Conservation (phyloP, 1,140 invertebrate species). For the Bombus ignitus region DNA sequence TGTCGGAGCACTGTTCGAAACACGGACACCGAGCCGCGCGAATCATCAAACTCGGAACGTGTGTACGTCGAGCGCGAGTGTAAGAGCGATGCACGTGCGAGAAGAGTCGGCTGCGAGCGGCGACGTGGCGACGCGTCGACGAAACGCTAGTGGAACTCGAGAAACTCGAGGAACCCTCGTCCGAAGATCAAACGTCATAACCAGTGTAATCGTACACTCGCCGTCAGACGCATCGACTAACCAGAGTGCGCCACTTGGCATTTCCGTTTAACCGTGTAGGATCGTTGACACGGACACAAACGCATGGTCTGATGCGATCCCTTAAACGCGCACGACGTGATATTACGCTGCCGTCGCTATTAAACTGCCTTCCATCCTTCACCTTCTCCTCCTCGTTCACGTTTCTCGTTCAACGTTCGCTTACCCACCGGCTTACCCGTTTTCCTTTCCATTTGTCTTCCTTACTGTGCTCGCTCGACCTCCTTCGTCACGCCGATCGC, state of each 20-base stretch:
- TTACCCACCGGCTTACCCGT: background rate
- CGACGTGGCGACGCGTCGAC: background rate
- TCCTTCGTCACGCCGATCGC: background rate
- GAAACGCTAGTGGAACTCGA: background rate
- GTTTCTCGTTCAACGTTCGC: background rate
- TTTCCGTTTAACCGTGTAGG: conserved; percentile 51
- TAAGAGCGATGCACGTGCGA: background rate
- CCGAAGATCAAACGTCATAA: conserved; percentile 49
- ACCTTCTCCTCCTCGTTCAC: background rate
- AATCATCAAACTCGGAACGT: background rate
- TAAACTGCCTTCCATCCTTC: conserved; percentile 8
- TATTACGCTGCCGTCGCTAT: conserved; percentile 47
- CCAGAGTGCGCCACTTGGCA: conserved; percentile 55
- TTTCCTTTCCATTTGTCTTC: background rate
- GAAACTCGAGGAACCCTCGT: background rate
- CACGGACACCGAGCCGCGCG: background rate
- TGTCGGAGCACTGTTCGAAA: background rate
- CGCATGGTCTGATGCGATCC: conserved; percentile 28
- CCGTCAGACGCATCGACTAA: conserved; percentile 61
- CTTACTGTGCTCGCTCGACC: background rate
- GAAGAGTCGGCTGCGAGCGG: too few relatives aligned
- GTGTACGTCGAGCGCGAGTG: background rate
- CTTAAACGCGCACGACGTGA: conserved; percentile 54
- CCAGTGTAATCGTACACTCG: conserved; percentile 52
- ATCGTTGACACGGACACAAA: conserved; percentile 60